These are phyloP conservation scores for Noctilio leporinus DNA, from an alignment of 2,113 vertebrate species.

Conservation along the genomic window DNA sequence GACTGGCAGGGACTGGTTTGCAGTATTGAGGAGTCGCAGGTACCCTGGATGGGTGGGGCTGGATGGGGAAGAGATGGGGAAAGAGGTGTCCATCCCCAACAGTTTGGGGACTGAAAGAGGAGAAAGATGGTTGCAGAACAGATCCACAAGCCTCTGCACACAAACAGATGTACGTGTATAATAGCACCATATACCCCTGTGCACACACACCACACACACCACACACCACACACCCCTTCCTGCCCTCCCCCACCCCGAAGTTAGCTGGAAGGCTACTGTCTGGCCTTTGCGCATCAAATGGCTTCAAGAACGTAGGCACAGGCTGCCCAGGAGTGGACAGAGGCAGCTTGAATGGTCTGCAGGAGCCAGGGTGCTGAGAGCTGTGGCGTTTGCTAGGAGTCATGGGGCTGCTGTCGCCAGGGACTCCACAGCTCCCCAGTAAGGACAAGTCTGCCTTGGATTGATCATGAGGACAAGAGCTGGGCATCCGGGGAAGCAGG, in stretches of 20 bases:
- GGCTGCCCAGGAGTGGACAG: not conserved
- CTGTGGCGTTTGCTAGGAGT: not conserved
- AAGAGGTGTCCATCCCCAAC: not conserved
- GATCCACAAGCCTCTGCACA: not conserved
- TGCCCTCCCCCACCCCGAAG: not conserved
- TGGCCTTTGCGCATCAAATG: not conserved
- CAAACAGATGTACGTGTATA: not conserved
- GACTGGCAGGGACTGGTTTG: not conserved
- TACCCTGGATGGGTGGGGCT: not conserved
- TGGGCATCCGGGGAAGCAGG: not conserved
- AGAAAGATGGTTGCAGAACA: not conserved
- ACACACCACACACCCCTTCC: too few relatives aligned
- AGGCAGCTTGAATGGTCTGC: not conserved
- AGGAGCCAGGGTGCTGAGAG: not conserved
- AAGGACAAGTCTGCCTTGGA: not conserved
- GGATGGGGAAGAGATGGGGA: not conserved
- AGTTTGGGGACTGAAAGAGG: not conserved
- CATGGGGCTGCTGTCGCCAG: not conserved
- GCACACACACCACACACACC: not conserved
- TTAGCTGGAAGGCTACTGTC: not conserved
- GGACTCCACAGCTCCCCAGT: not conserved
- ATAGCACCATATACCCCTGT: not conserved
- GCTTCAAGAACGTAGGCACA: slow-evolving; percentile 5
- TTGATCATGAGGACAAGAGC: not conserved
- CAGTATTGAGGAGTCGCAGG: not conserved